These are phyloP conservation scores for Troilus luridus DNA, from an alignment of 2,888 invertebrate species.

Conservation along the genomic window DNA sequence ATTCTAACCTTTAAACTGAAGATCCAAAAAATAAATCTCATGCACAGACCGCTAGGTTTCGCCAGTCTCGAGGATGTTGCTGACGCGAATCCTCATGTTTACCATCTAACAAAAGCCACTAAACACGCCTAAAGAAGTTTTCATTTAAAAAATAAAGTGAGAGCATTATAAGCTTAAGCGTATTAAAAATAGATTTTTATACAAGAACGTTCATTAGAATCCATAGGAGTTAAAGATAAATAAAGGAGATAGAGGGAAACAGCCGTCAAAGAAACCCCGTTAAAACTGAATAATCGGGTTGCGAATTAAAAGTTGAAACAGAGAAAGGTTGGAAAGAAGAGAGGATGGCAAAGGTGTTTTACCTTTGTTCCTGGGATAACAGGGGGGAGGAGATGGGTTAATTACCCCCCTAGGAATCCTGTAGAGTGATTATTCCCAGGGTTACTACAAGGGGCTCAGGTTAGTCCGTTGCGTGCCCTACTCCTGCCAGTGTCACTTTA, in stretches of 20 bases:
- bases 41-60: too few relatives aligned
- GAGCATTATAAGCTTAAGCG: not conserved
- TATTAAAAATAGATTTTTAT: not conserved
- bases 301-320: slow-evolving; percentile 22
- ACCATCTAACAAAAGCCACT: too few relatives aligned
- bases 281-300: slow-evolving; percentile 26
- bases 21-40: too few relatives aligned
- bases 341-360: not conserved
- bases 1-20: too few relatives aligned
- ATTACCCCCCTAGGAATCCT: slow-evolving; percentile 20
- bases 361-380: not conserved
- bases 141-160: not conserved
- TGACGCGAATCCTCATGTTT: too few relatives aligned
- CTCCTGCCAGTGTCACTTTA: not conserved
- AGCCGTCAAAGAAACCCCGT: slow-evolving; percentile 9
- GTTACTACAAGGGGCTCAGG: slow-evolving; percentile 12
- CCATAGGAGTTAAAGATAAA: not conserved
- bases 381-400: not conserved
- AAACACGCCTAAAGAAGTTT: too few relatives aligned
- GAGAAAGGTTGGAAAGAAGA: not conserved
- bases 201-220: not conserved
- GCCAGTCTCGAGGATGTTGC: too few relatives aligned
- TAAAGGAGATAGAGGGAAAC: not conserved
- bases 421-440: slow-evolving; percentile 14
- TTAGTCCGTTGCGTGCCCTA: not conserved